Base-by-base conservation (phyloP, 2,113 vertebrate species). In the Psephotus haematonotus region DNA sequence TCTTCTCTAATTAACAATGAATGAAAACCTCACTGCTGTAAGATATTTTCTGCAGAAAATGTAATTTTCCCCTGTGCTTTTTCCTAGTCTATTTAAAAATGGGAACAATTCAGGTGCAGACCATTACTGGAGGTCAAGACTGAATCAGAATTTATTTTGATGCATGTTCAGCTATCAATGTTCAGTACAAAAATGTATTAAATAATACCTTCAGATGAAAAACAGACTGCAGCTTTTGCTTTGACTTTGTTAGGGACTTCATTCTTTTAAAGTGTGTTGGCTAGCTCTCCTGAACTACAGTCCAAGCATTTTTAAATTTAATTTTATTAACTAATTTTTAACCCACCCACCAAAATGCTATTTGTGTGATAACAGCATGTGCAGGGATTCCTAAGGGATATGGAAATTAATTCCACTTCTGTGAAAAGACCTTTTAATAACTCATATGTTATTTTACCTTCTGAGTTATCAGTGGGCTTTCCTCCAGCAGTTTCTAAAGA, bases 381-480 rank as follows among this genome's bases (percentile, higher is more conserved):
- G 90, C 90, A 94, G 75, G 86, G 90, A 87, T 67, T 97, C 95
- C 96, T 95, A 74, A 52, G 95, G 93, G 96, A 95, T 95, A 97
- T 96, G 97, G 97, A 98, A 97, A 98, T 97, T 88, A 97, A 97
- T 96, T 92, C 91, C 89, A 92, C 82, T 92, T 96, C 94, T 93
- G 92, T 93, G 89, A 95, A 97, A 97, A 97, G 96, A 95, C 89
- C 96, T 97, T 97, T 97, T 97, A 97, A 98, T 97, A 97, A 98
- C 96, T 98, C 92, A 96, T 97, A 96, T 96, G 92, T 95, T 97
- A 95, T 97, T 97, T 97, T 94, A 92, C 88, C 53, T 92, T 84
- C 71, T 79, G 93, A 97, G 85, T 97, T 98, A 96, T 93, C 92
- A 97, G 90, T 70, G 82, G 93, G 72, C 53, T 97, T 97, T 97